Evolutionary conservation across 2,113 vertebrate genomes (phyloP), one percentile per base, ranked within the genome.

Genomic region (Shinisaurus crocodilurus): DNA sequence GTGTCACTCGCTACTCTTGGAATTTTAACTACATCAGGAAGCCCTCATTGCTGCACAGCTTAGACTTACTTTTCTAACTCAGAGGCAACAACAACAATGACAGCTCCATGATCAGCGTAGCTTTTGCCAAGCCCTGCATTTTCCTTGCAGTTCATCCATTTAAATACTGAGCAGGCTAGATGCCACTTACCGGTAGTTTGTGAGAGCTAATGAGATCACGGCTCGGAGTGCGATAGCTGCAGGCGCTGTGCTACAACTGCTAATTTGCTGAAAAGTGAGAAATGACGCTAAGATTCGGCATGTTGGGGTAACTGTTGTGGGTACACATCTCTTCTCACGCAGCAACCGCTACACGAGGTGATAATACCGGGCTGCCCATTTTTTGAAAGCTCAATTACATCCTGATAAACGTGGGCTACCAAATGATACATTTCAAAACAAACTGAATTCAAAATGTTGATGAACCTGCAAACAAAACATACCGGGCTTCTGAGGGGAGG

Each of bases 261-360:
- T 89, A 89, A 83, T 89, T 84, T 84, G 87, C 20, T 72, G 79
- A 88, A 88, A 88, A 88, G 79, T 45, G 87, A 88, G 79, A 57
- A 88, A 88, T 82, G 67, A 54, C 34, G 70, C 3, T 37, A 54
- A 82, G 63, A 82, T 37, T 32, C 70, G 34, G 48, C 77, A 88
- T 88, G 27, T 32, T 57, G 32, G 37, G 65, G 48, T 50, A 89
- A n/a, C 81, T 84, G 50, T 89, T 83, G 80, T 1, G 0, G n/a
- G 37, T 75, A n/a, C 9, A 74, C n/a, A n/a, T 84, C 9, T 23
- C 1, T 65, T 84, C 6, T 65, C 37, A 45, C 13, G 10, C 32
- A 32, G 70, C n/a, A 54, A 32, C 48, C 10, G 79, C 87, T 72
- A 57, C 65, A 15, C 60, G 43, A 80, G 18, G n/a, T n/a, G 32